Base-by-base conservation (phyloP, 2,888 invertebrate species). In the Pardosa pseudoannulata region DNA sequence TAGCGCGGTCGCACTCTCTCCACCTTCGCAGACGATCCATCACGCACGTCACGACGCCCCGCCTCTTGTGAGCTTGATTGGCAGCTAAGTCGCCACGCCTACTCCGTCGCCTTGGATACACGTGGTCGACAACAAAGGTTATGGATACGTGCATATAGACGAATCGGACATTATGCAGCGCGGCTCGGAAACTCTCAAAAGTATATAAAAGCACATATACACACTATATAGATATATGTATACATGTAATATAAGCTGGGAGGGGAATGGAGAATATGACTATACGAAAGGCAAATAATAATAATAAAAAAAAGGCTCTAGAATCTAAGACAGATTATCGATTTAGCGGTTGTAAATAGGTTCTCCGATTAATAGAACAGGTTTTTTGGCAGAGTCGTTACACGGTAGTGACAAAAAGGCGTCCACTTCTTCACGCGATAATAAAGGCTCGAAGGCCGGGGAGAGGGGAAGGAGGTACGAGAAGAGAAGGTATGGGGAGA, bases 301-400 rank as follows among this genome's bases (percentile, higher is more conserved):
- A 62, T 19, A 62, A 13, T 19, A 32, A 28, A 32, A 28, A 32
- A 36, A 32, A 2, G 28, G 36, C n/a, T 3, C n/a, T n/a, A 32
- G 6, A 16, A 6, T 32, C 32, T 31, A 67, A 67, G 67, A 67
- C 31, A 36, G n/a, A 36, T 6, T 32, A 67, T 67, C 67, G 67
- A 67, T 67, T 67, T 7, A 31, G 7, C n/a, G 32, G 19, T n/a
- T 32, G 67, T 67, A 67, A n/a, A 67, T 67, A 31, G 67, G 67
- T 32, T 67, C 36, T 36, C 23, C 70, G 76, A 76, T 76, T 76
- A 76, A 76, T 76, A 76, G 39, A 76, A 76, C 76, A 76, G 76
- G 76, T 70, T 56, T 72, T 50, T 31, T 32, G 50, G 70, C 72
- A 64, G 65, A 65, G 72, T 79, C 70, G 79, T 71, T 29, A 70